Base-by-base conservation (phyloP, 2,888 invertebrate species). In the Gymnoscelis rufifasciata region DNA sequence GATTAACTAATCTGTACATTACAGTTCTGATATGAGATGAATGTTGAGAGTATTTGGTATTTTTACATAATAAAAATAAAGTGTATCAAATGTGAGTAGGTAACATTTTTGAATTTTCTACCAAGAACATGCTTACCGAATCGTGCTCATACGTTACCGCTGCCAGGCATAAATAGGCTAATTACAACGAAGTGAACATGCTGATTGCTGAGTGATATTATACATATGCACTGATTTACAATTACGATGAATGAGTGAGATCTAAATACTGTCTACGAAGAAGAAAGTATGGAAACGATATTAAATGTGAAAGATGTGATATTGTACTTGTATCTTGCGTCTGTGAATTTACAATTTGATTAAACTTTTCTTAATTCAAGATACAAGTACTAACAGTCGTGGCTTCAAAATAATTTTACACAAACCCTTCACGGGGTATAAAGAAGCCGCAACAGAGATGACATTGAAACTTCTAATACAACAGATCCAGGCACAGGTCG, bases 401-500 rank as follows among this genome's bases (percentile, higher is more conserved):
- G 55, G 54, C 65, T 67, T 67, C 64, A 56, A 38, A 56, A 45
- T 45, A 37, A 26, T 43, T 36, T 59, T 60, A 55, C 58, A 62
- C 51, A 58, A 51, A 35, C 47, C 42, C 23, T 3, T 3, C 19
- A 19, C 19, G 19, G 19, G 15, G 49, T 49, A 49, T 59, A 13
- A 54, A 63, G 69, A 65, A 67, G 61, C 63, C 71, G 67, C 62
- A 64, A 66, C 71, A 60, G 57, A 53, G 56, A 64, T 58, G 65
- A 78, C 73, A 67, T 74, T 64, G 65, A 67, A 59, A 66, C 57
- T 61, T 70, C 73, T 73, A 72, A 72, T 65, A 74, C 71, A 71
- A 69, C 65, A 71, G 70, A 76, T 66, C 74, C 76, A 80, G 66
- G 76, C 83, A 84, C 77, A 86, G 77, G 76, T 81, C 83, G 87